Evolutionary conservation across 1,140 invertebrate genomes (phyloP), one percentile per base, ranked within the genome.

Genomic region (Xylocopa sonorina): DNA sequence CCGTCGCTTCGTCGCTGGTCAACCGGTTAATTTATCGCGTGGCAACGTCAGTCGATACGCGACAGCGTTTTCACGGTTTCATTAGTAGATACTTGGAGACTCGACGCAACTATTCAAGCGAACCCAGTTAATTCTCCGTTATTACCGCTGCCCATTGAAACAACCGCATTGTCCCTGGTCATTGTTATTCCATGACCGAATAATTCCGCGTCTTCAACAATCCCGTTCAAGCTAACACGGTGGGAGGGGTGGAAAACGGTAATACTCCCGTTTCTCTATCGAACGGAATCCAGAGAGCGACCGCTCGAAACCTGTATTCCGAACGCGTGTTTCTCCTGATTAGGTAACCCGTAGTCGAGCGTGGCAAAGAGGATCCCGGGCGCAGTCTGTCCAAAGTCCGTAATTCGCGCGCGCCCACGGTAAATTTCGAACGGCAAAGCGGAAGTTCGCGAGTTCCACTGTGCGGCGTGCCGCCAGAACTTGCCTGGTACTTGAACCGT

Each of bases 401-500:
- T 50, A 63, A 75, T 38, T 63, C 34, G 16, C 10, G 9, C 0
- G 16, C 14, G 38, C 3, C 1, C n/a, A n/a, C 9, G 24, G 1
- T 12, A 29, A 43, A 66, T 75, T 66, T 14, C 32, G 21, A 18
- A 12, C 29, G 18, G 10, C 4, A 3, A 24, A 27, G 6, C 10
- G 24, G 18, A 71, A 77, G 24, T 77, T 50, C n/a, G 0, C 16
- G 34, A 18, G 24, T 16, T 0, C 27, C 3, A 14, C 1, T n/a
- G 41, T n/a, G 18, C 14, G 10, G 5, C 9, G 12, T 34, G 7
- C 27, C 9, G 6, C 18, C 9, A 3, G 43, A 62, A 27, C 48
- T 67, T 2, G 27, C 18, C 43, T 10, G 51, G 27, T 69, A 77
- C 29, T 69, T 76, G 9, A 27, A 72, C n/a, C 21, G 9, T 1